A percentile compares a stretch with the other conserved stretches of the same genome.
Evolutionary conservation across 1,140 invertebrate genomes (phyloP).

Genomic region (Rhynchophorus ferrugineus): DNA sequence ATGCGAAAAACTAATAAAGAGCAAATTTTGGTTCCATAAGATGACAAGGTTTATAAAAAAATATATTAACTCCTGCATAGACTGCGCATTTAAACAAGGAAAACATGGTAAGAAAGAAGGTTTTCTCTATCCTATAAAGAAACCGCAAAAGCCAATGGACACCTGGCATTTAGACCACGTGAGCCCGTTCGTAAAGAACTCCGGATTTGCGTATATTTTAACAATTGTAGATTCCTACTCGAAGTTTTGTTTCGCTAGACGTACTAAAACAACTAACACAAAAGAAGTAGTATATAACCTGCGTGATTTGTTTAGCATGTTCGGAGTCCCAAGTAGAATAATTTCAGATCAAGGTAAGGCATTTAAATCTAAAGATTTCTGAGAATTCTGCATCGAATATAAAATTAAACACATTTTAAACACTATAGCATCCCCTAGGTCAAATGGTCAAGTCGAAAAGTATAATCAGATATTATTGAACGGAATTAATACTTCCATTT

Average conservation of each 20-base stretch:
- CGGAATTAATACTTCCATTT: constrained; percentile 1
- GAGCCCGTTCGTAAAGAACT: constrained; percentile 26
- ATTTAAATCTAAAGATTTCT: constrained; percentile 30
- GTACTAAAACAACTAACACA: constrained; percentile 3
- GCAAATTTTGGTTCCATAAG: constrained; percentile 34
- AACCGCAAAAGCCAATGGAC: constrained; percentile 16
- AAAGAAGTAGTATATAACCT: constrained; percentile 4
- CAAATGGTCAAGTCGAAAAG: constrained; percentile 19
- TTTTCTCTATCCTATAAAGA: constrained; percentile 9
- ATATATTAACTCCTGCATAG: constrained; percentile 6
- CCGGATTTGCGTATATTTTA: constrained; percentile 32
- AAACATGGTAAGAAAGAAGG: constrained; percentile 1
- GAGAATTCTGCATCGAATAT: constrained; percentile 25
- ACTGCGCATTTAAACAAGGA: constrained; percentile 11
- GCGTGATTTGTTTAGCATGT: constrained; percentile 19
- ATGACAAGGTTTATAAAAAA: constrained; percentile 1
- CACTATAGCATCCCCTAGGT: constrained; percentile 32
- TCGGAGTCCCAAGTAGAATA: constrained; percentile 25
- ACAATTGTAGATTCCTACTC: constrained; percentile 38
- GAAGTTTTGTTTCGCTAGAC: constrained; percentile 27
- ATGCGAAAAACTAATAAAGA: not conserved
- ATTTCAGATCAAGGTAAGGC: constrained; percentile 28
- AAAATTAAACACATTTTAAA: constrained; percentile 27
- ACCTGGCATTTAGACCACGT: constrained; percentile 31
- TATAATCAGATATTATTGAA: constrained; percentile 13